A percentile compares a stretch with the other conserved stretches of the same genome.
phyloP scores from a whole-genome alignment of 2,113 vertebrate genomes.

The Verasper variegatus region DNA sequence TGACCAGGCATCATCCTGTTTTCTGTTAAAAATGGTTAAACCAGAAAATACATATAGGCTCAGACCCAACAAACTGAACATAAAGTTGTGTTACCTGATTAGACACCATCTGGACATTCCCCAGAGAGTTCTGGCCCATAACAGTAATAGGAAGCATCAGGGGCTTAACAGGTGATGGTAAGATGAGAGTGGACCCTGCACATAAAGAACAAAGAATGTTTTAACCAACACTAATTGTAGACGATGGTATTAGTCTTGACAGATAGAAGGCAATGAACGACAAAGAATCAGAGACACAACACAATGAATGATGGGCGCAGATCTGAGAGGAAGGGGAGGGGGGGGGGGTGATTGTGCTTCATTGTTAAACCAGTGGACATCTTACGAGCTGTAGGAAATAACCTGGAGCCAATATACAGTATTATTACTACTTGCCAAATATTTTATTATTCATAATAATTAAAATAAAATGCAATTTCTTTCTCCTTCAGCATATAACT shows the following conservation, averaged over 20 bases:
- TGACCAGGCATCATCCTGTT: neutral
- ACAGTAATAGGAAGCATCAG: slow-evolving; percentile 93
- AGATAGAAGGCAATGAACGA: neutral
- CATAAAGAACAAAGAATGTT: neutral
- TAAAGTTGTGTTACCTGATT: slow-evolving; percentile 85
- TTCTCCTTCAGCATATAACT: no score
- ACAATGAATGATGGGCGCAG: neutral
- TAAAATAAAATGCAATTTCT: no score
- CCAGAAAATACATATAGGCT: neutral
- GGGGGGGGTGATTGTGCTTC: neutral
- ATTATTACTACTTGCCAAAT: no score
- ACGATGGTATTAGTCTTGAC: no score
- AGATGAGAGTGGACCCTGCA: slow-evolving; percentile 91
- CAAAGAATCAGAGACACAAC: neutral
- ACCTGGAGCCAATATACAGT: no score
- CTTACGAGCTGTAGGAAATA: no score
- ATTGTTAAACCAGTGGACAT: neutral
- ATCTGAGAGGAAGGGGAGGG: no score
- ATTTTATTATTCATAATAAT: no score
- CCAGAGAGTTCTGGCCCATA: slow-evolving; percentile 86
- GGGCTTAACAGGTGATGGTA: slow-evolving; percentile 90
- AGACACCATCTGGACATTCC: slow-evolving; percentile 84
- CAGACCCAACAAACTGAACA: neutral
- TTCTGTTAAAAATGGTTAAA: neutral
- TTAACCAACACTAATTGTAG: no score